Percentiles rank a stretch among this genome's conserved stretches.
These are phyloP conservation scores for Helicolenus hilgendorfi DNA, from an alignment of 2,797 vertebrate species.

Conservation along the genomic window DNA sequence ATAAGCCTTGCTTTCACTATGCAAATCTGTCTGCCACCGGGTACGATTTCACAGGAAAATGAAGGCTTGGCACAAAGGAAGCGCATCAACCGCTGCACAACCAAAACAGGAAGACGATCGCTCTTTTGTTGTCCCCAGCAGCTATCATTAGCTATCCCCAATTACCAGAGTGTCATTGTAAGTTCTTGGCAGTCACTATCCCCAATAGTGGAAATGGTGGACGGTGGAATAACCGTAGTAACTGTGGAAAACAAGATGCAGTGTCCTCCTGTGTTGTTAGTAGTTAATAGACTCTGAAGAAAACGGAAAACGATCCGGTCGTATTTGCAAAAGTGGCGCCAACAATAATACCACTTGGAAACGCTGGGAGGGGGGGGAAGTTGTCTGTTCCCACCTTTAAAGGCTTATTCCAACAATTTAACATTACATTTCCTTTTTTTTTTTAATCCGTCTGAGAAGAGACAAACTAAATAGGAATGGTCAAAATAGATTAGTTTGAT, in stretches of 20 bases:
- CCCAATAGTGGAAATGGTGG: too few species aligned
- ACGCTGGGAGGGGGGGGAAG: accelerated
- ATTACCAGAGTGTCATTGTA: neutral
- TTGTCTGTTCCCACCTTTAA: neutral
- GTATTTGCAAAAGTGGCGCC: too few species aligned
- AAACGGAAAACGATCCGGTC: too few species aligned
- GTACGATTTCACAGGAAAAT: neutral
- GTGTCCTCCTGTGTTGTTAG: neutral
- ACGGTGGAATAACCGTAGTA: too few species aligned
- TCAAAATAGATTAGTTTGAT: neutral
- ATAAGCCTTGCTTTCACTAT: neutral
- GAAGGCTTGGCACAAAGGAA: neutral
- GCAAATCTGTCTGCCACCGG: neutral
- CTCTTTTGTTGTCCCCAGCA: neutral
- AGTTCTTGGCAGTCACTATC: too few species aligned
- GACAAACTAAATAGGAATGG: neutral
- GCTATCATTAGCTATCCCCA: neutral
- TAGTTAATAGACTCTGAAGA: neutral
- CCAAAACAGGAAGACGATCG: neutral
- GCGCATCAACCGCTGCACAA: neutral
- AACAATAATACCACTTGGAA: neutral
- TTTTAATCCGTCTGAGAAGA: neutral
- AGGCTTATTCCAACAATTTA: neutral
- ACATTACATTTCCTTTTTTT: neutral
- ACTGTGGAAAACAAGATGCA: neutral